Evolutionary conservation across 2,797 vertebrate species (phyloP).

Genomic region (Galaxias olidus): DNA sequence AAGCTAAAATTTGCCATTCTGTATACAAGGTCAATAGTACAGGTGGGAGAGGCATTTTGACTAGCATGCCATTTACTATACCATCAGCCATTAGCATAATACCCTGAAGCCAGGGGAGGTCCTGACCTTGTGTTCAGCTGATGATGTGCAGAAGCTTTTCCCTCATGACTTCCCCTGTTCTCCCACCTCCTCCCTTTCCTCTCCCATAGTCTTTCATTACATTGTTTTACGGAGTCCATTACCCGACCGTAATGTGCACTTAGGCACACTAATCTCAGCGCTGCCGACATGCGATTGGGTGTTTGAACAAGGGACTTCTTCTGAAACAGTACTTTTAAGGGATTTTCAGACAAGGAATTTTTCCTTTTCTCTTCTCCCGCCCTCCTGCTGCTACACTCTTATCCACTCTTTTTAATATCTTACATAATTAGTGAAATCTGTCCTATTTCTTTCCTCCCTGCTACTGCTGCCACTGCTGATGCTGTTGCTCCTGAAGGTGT

Average conservation of each 20-base stretch:
- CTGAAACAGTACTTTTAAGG: conserved; percentile 44
- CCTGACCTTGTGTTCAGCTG: conserved; percentile 49
- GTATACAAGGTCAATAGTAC: conserved; percentile 31
- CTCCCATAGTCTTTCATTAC: conserved; percentile 49
- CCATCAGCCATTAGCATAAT: conserved; percentile 22
- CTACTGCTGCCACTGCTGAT: conserved; percentile 41
- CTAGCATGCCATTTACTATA: conserved; percentile 2
- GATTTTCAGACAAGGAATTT: conserved; percentile 56
- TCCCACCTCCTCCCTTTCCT: conserved; percentile 31
- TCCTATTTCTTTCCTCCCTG: conserved; percentile 46
- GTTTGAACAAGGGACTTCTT: conserved; percentile 43
- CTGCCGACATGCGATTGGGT: conserved; percentile 30
- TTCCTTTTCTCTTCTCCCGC: conserved; percentile 53
- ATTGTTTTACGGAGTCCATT: conserved; percentile 59
- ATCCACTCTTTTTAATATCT: conserved; percentile 21
- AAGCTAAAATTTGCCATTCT: conserved; percentile 19
- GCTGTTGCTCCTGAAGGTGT: conserved; percentile 51
- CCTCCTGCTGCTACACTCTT: conserved; percentile 56
- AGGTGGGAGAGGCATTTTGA: conserved; percentile 19
- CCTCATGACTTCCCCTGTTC: conserved; percentile 44
- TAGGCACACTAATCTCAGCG: conserved; percentile 34
- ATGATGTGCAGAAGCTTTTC: conserved; percentile 57
- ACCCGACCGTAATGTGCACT: conserved; percentile 44
- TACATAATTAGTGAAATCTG: conserved; percentile 17
- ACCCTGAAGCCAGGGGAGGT: conserved; percentile 40